Evolutionary conservation across 23 tunicate genomes (phyloP).

Genomic region (Phallusia fumigata): DNA sequence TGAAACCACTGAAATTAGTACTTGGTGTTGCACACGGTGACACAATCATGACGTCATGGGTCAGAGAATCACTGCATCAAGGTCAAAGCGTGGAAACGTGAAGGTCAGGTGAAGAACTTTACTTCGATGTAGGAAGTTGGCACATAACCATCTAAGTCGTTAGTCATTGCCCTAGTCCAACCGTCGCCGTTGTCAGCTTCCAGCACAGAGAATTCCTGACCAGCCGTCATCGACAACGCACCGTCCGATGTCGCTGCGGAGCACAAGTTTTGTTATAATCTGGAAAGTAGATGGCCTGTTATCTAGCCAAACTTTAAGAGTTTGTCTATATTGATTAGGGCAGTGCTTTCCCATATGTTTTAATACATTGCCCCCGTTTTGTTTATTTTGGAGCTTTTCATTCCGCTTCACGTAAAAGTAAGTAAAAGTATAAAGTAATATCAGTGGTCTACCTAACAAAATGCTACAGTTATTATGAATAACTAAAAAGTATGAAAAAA

Average conservation of each 20-base stretch:
- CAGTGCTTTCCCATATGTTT: no score
- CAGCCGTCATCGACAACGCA: constrained; percentile 70
- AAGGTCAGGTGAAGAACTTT: constrained; percentile 31
- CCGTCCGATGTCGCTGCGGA: constrained; percentile 68
- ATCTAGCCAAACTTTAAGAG: no score
- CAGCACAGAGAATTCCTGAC: constrained; percentile 55
- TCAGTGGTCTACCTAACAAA: no score
- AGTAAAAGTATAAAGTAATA: no score
- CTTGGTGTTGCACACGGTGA: not conserved
- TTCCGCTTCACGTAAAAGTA: no score
- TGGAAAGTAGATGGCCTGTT: no score
- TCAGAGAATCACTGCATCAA: not conserved
- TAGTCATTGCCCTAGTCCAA: constrained; percentile 70
- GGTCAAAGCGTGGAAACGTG: not conserved
- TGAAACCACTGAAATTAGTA: not conserved
- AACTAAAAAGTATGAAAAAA: no score
- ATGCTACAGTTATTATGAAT: no score
- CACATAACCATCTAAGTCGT: constrained; percentile 70
- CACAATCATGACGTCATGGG: not conserved
- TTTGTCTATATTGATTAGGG: no score
- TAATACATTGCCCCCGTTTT: no score
- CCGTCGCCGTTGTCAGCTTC: constrained; percentile 96
- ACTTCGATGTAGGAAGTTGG: constrained; percentile 90
- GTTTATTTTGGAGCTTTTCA: no score
- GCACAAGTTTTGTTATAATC: not conserved